A percentile compares a stretch with the other conserved stretches of the same genome.
phyloP scores from a whole-genome alignment of 2,113 vertebrate genomes.

The Myiozetetes cayanensis region DNA sequence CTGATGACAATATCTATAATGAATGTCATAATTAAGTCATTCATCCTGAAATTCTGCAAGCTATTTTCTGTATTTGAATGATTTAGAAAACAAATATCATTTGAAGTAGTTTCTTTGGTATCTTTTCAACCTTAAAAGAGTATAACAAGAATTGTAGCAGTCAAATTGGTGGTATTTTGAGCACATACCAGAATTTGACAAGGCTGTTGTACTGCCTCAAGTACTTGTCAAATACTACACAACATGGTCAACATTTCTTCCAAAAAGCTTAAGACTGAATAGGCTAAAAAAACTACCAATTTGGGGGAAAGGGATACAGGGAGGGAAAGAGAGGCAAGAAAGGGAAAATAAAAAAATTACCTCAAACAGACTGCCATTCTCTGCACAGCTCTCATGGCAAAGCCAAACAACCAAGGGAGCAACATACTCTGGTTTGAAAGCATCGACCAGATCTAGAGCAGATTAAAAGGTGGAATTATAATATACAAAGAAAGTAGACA shows the following conservation, averaged over 20 bases:
- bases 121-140: neutral
- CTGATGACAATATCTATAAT: neutral
- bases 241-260: neutral
- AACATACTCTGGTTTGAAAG: conserved; percentile 91
- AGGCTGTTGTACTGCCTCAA: neutral
- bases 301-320: neutral
- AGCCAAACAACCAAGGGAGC: conserved; percentile 94
- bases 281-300: neutral
- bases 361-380: conserved; percentile 94
- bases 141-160: neutral
- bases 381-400: conserved; percentile 90
- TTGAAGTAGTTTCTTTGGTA: neutral
- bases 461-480: neutral
- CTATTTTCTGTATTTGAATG: neutral
- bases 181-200: neutral
- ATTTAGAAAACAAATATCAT: neutral
- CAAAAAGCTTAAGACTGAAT: neutral
- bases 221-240: neutral
- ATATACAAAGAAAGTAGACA: neutral
- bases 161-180: neutral
- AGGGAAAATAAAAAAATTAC: conserved; percentile 63
- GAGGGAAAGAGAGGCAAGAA: neutral
- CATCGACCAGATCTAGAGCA: conserved; percentile 82
- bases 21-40: neutral
- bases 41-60: neutral